Evolutionary conservation across 2,797 vertebrate species (phyloP).

Genomic region (Rhinella marina): DNA sequence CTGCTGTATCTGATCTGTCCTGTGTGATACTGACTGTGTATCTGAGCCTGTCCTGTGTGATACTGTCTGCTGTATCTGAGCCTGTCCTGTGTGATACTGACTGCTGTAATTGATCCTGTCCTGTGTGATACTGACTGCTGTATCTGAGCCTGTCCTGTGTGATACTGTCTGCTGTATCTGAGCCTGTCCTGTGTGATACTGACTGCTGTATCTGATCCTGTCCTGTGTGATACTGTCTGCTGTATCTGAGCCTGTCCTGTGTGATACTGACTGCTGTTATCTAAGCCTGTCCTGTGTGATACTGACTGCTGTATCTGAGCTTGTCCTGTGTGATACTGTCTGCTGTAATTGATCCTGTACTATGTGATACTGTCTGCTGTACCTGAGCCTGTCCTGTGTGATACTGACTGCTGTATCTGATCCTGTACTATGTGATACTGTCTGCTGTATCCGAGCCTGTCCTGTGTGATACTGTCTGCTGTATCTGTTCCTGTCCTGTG

Average conservation of each 20-base stretch:
- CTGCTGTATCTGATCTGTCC: too few species aligned
- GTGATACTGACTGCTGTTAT: not conserved
- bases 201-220: not conserved
- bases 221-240: not conserved
- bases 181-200: too few species aligned
- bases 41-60: too few species aligned
- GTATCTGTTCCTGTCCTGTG: not conserved
- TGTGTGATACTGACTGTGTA: too few species aligned
- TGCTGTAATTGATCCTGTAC: too few species aligned
- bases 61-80: too few species aligned
- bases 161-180: too few species aligned
- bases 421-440: not conserved
- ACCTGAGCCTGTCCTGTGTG: not conserved
- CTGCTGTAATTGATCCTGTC: too few species aligned
- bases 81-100: too few species aligned
- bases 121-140: too few species aligned
- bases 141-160: too few species aligned
- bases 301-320: not conserved
- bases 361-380: too few species aligned
- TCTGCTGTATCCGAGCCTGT: not conserved
- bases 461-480: not conserved
- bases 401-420: not conserved
- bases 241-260: not conserved
- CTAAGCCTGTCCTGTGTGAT: not conserved
- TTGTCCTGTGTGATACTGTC: not conserved